phyloP scores from a whole-genome alignment of 1,140 invertebrate genomes.

The Campoletis sonorensis region DNA sequence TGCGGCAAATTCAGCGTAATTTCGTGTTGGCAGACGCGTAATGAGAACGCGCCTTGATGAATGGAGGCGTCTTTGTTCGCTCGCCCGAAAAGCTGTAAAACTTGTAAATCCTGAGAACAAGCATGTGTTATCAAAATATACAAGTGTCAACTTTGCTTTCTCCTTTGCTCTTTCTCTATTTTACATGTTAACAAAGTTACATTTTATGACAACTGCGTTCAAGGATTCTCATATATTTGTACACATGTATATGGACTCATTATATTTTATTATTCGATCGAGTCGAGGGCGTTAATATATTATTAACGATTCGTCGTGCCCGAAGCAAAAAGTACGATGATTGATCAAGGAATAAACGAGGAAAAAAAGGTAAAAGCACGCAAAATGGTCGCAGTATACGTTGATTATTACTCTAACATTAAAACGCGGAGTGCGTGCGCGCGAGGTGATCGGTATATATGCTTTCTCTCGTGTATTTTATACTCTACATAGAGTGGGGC shows the following conservation, averaged over 20 bases:
- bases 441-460: conserved; percentile 21
- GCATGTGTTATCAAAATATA: no score
- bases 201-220: no score
- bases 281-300: conserved; percentile 24
- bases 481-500: background rate
- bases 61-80: conserved; percentile 27
- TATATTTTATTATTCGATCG: conserved; percentile 26
- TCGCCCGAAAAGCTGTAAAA: no score
- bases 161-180: no score
- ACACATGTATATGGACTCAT: background rate
- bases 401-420: conserved; percentile 40
- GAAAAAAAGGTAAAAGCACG: background rate
- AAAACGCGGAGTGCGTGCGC: conserved; percentile 33
- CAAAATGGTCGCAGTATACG: conserved; percentile 9
- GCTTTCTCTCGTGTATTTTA: background rate
- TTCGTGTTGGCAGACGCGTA: conserved; percentile 33
- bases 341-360: conserved; percentile 1
- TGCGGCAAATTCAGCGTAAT: conserved; percentile 35
- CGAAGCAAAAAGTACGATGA: background rate
- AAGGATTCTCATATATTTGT: no score
- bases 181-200: no score
- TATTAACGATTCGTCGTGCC: conserved; percentile 27
- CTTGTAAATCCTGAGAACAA: no score
- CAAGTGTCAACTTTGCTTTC: no score
- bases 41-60: conserved; percentile 42